Percentiles rank a stretch among this genome's conserved stretches.
These are phyloP conservation scores for Phortica variegata DNA, from an alignment of 1,140 invertebrate genomes.

Conservation along the genomic window DNA sequence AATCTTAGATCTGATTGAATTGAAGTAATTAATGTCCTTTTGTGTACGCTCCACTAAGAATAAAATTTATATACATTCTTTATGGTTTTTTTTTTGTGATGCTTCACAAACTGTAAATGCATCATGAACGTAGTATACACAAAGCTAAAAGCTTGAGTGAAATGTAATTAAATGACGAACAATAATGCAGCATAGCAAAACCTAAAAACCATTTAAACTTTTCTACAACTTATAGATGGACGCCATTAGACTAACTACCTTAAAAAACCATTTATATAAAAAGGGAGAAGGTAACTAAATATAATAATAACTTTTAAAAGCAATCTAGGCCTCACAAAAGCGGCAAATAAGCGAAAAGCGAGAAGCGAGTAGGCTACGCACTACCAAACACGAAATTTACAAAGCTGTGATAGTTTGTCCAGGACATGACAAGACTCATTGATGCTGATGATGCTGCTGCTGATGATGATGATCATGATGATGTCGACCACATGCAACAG, in stretches of 20 bases:
- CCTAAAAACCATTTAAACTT: constrained; percentile 41
- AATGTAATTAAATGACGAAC: too few species aligned
- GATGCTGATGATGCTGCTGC: constrained; percentile 12
- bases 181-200: too few species aligned
- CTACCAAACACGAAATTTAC: neutral
- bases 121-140: too few species aligned
- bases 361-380: neutral
- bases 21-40: too few species aligned
- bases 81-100: too few species aligned
- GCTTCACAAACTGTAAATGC: too few species aligned
- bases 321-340: constrained; percentile 47
- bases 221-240: constrained; percentile 36
- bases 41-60: too few species aligned
- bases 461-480: constrained; percentile 21
- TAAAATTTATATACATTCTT: too few species aligned
- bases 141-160: too few species aligned
- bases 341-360: constrained; percentile 22
- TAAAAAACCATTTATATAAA: too few species aligned
- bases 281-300: neutral
- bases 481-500: constrained; percentile 17
- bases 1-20: too few species aligned
- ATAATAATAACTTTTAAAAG: constrained; percentile 14
- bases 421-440: constrained; percentile 31
- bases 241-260: too few species aligned
- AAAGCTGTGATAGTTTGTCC: constrained; percentile 1